Conservation (phyloP, 2,888 invertebrate species). For the Dione vanillae region DNA sequence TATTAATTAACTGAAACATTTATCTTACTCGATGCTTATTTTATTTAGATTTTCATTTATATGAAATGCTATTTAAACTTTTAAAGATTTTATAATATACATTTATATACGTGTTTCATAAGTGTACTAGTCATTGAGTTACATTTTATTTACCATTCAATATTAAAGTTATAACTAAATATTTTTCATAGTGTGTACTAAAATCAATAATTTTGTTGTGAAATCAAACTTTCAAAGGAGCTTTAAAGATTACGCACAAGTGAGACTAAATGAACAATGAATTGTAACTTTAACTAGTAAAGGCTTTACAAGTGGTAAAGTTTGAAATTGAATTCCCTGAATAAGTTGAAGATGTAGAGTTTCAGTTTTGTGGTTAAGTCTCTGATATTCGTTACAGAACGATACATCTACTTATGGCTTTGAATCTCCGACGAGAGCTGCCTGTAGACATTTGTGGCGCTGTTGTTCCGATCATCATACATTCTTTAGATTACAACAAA, state of each 20-base stretch:
- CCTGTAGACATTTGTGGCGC: slow-evolving; percentile 97
- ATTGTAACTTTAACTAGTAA: slow-evolving; percentile 43
- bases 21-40: slow-evolving; percentile 14
- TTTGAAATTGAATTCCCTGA: slow-evolving; percentile 40
- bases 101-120: no score
- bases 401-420: slow-evolving; percentile 98
- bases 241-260: slow-evolving; percentile 35
- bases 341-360: slow-evolving; percentile 36
- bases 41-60: slow-evolving; percentile 7
- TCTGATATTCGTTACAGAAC: slow-evolving; percentile 83
- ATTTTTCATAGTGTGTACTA: slow-evolving; percentile 2
- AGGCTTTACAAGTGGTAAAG: slow-evolving; percentile 33
- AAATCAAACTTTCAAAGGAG: slow-evolving; percentile 26
- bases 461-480: slow-evolving; percentile 98
- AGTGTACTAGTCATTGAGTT: neutral
- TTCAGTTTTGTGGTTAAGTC: slow-evolving; percentile 37
- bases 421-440: slow-evolving; percentile 95
- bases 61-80: neutral
- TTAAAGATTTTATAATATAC: neutral
- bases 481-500: slow-evolving; percentile 94
- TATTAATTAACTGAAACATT: slow-evolving; percentile 33
- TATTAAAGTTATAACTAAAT: neutral
- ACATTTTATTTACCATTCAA: neutral
- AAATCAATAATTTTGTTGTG: slow-evolving; percentile 6
- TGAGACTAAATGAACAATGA: slow-evolving; percentile 39